Evolutionary conservation across 1,140 invertebrate genomes (phyloP), one percentile per base, ranked within the genome.

Genomic region (Tetragnatha versicolor): DNA sequence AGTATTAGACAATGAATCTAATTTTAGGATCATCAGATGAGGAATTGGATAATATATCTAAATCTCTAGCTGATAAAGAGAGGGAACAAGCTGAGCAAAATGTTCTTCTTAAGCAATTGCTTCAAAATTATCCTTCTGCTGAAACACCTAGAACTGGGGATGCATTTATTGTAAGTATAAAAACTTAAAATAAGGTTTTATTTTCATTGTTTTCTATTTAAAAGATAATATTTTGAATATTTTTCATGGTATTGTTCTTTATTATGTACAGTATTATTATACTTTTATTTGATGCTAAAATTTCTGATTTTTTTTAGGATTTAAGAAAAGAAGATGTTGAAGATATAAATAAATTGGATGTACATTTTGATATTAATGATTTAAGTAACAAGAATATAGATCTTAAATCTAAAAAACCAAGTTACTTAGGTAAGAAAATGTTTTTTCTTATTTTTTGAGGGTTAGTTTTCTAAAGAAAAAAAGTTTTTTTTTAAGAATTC

Each of bases 21-120:
- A n/a, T 60, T 68, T 2, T 10, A 79, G 76, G 76, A 17, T 79
- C 76, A 33, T 79, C 76, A 45, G 76, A 79, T 79, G 76, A 79
- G 35, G 76, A 79, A 60, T 33, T 79, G 22, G 76, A 69, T 27
- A 79, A 47, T 37, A 39, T 79, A 27, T 20, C 76, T 6, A 69
- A 60, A 69, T 42, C 63, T 35, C 29, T 31, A 9, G 37, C 51
- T 33, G 63, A 69, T 12, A 61, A 39, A 20, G 73, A 77, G 25
- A 12, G 51, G 14, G 69, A 79, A 25, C 78, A 79, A 37, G 70
- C 58, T 17, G 51, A 79, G 31, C 93, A 95, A 84, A 96, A 97
- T 87, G 94, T 95, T 10, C 85, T 97, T 20, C 85, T 97, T 22
- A 97, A 97, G 83, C 93, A 97, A 84, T 86, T 97, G 29, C 84